These are phyloP conservation scores for Ivindomyrus marchei DNA, from an alignment of 2,113 vertebrate species.

Conservation along the genomic window DNA sequence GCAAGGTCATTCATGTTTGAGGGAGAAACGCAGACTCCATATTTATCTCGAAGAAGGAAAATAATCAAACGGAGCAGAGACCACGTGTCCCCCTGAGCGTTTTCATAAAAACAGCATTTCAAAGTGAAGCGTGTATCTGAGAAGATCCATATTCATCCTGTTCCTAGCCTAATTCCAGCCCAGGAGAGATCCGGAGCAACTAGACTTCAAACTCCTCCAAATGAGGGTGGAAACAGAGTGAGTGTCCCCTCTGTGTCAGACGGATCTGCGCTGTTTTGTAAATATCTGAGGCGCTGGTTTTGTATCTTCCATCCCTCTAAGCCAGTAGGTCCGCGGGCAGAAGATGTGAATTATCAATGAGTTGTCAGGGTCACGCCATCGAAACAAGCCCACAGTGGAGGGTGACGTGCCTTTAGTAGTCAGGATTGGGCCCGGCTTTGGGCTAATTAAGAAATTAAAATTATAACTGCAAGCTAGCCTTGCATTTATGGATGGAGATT, in stretches of 20 bases:
- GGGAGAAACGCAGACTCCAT: slow-evolving; percentile 42
- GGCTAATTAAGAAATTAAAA: not conserved
- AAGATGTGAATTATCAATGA: slow-evolving; percentile 4
- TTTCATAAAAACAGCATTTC: slow-evolving; percentile 48
- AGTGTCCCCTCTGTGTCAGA: not conserved
- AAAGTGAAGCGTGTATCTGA: slow-evolving; percentile 38
- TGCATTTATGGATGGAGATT: not conserved
- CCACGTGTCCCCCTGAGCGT: slow-evolving; percentile 42
- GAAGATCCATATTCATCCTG: slow-evolving; percentile 37
- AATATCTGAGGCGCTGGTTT: not conserved
- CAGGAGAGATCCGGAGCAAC: slow-evolving; percentile 36
- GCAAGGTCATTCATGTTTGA: slow-evolving; percentile 46
- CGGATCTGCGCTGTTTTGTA: not conserved
- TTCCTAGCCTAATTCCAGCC: slow-evolving; percentile 39
- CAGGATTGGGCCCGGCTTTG: not conserved
- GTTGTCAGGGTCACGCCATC: slow-evolving; percentile 2
- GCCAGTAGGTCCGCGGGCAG: not conserved
- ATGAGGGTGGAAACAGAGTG: slow-evolving; percentile 25
- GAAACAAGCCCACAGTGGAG: not conserved
- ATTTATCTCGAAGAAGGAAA: slow-evolving; percentile 36
- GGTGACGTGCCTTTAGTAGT: not conserved
- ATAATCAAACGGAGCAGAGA: slow-evolving; percentile 49
- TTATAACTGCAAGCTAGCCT: not conserved
- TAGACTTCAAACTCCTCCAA: slow-evolving; percentile 22
- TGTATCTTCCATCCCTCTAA: not conserved